These are phyloP conservation scores for Melipona quadrifasciata DNA, from an alignment of 1,140 invertebrate genomes.

Conservation along the genomic window DNA sequence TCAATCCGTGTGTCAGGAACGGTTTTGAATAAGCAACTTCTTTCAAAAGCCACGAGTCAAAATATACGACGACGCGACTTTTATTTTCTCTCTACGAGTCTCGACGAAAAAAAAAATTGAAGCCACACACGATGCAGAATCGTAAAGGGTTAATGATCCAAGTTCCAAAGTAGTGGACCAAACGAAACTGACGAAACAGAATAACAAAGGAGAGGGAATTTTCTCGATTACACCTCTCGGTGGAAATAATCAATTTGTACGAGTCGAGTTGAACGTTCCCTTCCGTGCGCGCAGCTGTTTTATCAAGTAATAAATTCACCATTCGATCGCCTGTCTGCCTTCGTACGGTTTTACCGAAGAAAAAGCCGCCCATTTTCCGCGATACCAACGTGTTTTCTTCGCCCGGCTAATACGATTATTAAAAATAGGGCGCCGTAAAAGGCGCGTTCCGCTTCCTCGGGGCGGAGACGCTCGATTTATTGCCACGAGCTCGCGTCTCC, in stretches of 20 bases:
- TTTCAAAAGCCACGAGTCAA: too few species aligned
- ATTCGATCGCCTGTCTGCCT: neutral
- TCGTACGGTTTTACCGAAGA: neutral
- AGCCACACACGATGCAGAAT: too few species aligned
- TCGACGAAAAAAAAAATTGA: too few species aligned
- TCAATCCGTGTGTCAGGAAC: too few species aligned
- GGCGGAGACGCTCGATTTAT: neutral
- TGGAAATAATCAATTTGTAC: constrained; percentile 19
- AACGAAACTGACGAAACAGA: neutral
- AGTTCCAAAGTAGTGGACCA: too few species aligned
- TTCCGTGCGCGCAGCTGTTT: neutral
- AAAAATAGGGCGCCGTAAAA: constrained; percentile 9
- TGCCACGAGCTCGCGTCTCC: neutral
- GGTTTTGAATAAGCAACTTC: too few species aligned
- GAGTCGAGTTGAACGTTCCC: neutral
- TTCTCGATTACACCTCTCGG: neutral
- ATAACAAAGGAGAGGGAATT: neutral
- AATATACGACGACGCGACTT: too few species aligned
- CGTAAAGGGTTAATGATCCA: too few species aligned
- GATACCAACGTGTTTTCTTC: neutral
- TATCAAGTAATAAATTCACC: constrained; percentile 24
- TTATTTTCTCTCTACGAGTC: too few species aligned
- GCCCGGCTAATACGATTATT: constrained; percentile 23
- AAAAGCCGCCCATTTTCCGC: neutral
- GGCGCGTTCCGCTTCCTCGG: neutral